Evolutionary conservation across 1,140 invertebrate species (phyloP).

Genomic region (Vanessa atalanta): DNA sequence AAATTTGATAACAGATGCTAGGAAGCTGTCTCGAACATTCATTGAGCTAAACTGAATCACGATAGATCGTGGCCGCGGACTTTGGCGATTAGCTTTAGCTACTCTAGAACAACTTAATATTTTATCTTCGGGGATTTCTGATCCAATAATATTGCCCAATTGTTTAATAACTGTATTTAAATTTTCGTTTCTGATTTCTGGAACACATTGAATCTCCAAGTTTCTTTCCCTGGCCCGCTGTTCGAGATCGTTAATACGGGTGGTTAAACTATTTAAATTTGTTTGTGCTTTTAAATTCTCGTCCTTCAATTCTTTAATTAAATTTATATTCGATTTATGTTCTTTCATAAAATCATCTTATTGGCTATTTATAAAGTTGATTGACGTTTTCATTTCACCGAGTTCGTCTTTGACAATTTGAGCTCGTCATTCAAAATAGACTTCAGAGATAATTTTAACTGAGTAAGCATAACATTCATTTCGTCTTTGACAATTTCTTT

Average conservation of each 20-base stretch:
- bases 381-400: slow-evolving; percentile 6
- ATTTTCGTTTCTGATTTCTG: slow-evolving; percentile 3
- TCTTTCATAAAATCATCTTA: slow-evolving; percentile 8
- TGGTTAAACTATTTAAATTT: background rate
- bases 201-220: too few relatives aligned
- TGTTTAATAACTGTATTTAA: background rate
- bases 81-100: too few relatives aligned
- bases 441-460: slow-evolving; percentile 7
- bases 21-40: too few relatives aligned
- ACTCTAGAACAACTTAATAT: background rate
- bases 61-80: too few relatives aligned
- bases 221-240: too few relatives aligned
- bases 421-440: slow-evolving; percentile 8
- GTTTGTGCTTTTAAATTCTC: slow-evolving; percentile 4
- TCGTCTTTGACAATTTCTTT: slow-evolving; percentile 7
- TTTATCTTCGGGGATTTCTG: background rate
- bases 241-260: too few relatives aligned
- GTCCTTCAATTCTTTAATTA: slow-evolving; percentile 7
- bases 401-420: slow-evolving; percentile 2
- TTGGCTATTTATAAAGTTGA: slow-evolving; percentile 6
- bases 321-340: slow-evolving; percentile 2
- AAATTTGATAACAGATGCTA: too few relatives aligned
- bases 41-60: too few relatives aligned
- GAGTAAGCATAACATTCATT: slow-evolving; percentile 6
- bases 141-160: background rate